These are phyloP conservation scores for Esox niger DNA, from an alignment of 2,113 vertebrate species.

Conservation along the genomic window DNA sequence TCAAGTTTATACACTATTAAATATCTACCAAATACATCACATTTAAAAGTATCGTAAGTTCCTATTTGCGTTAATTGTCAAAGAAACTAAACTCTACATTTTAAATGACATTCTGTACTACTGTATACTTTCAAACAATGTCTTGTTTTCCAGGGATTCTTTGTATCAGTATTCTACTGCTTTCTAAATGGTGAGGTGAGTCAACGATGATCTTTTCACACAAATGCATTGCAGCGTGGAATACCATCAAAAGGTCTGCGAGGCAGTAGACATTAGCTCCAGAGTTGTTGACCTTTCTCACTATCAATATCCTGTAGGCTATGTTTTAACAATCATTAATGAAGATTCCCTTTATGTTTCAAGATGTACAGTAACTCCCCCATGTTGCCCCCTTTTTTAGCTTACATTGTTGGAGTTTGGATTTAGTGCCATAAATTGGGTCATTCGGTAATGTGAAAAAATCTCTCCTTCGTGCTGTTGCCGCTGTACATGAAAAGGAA, in stretches of 20 bases:
- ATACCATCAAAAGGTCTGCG: not conserved
- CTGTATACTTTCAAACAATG: constrained; percentile 15
- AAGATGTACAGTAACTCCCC: no score
- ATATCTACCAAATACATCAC: not conserved
- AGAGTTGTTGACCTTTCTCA: not conserved
- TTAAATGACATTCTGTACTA: not conserved
- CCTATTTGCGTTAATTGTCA: no score
- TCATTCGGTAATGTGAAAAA: no score
- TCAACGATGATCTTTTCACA: constrained; percentile 19
- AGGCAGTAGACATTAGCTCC: not conserved
- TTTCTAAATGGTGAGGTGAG: constrained; percentile 98
- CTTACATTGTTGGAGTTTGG: constrained; percentile 11
- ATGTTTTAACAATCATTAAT: not conserved
- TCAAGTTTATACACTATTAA: not conserved
- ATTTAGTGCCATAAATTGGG: constrained; percentile 19
- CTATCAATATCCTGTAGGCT: not conserved
- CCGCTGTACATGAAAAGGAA: not conserved
- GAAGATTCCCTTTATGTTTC: no score
- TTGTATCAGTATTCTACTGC: constrained; percentile 98
- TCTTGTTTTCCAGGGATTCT: constrained; percentile 86
- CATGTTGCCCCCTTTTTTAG: no score
- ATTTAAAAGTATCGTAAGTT: not conserved
- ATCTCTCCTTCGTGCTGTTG: not conserved
- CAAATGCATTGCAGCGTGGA: not conserved
- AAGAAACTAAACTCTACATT: not conserved